Percentiles rank a stretch among this genome's conserved stretches.
Conservation (phyloP, 2,888 invertebrate genomes). For the Ormyrus nitidulus region DNA sequence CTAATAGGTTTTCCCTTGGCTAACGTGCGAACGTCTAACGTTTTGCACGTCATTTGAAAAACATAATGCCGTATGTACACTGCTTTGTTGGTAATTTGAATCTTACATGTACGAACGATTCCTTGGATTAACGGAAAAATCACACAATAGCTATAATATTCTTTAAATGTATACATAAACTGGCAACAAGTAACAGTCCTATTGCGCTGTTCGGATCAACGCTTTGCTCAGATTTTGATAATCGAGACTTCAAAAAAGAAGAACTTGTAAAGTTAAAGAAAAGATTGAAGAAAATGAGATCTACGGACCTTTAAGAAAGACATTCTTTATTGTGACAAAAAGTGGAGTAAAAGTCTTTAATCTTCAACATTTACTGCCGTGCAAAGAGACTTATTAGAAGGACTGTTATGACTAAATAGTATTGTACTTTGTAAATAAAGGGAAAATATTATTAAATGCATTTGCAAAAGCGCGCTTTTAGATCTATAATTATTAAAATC, state of each 20-base stretch:
- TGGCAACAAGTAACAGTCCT: constrained; percentile 75
- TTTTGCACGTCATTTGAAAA: constrained; percentile 40
- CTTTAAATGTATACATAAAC: constrained; percentile 68
- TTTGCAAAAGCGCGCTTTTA: no score
- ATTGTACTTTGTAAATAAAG: no score
- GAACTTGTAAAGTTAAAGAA: constrained; percentile 30
- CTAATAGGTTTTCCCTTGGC: constrained; percentile 56
- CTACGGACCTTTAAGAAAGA: constrained; percentile 36
- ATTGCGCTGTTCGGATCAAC: constrained; percentile 52
- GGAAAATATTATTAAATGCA: no score
- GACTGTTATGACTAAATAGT: not conserved
- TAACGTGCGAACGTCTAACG: constrained; percentile 48
- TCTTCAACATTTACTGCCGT: not conserved
- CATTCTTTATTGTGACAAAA: not conserved
- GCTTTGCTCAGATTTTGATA: constrained; percentile 19
- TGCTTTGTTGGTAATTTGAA: constrained; percentile 63
- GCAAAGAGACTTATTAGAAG: not conserved
- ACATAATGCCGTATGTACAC: constrained; percentile 67
- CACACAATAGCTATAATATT: constrained; percentile 68
- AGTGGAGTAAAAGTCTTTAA: not conserved
- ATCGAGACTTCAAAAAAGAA: constrained; percentile 32
- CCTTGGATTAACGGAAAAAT: constrained; percentile 72
- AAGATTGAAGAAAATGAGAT: constrained; percentile 48
- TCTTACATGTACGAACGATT: constrained; percentile 73
- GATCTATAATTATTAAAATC: no score